phyloP scores from a whole-genome alignment of 1,140 invertebrate species.

The Gyrodactylus bullatarudis region DNA sequence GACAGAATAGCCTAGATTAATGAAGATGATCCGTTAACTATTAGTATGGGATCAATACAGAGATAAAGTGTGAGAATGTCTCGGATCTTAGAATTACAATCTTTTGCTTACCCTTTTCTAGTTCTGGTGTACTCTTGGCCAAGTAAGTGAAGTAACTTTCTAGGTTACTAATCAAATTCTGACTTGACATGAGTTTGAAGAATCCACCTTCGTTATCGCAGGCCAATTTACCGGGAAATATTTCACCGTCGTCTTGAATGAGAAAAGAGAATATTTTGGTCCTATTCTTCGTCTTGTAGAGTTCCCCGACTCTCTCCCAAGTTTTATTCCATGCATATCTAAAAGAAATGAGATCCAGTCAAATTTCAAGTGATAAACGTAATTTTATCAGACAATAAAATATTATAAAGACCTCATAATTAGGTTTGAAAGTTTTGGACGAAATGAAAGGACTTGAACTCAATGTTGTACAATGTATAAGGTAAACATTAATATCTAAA shows the following conservation, averaged over 20 bases:
- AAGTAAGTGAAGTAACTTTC: conserved; percentile 21
- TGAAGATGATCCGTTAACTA: no score
- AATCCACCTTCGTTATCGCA: conserved; percentile 19
- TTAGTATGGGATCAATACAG: no score
- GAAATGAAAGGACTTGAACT: not conserved
- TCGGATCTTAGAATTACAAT: no score
- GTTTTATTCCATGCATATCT: not conserved
- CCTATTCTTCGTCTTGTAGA: conserved; percentile 11
- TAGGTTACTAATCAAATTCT: conserved; percentile 22
- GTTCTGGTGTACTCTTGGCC: conserved; percentile 16
- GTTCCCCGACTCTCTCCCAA: not conserved
- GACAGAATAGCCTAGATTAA: no score
- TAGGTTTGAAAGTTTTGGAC: no score
- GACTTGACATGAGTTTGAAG: conserved; percentile 16
- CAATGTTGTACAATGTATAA: no score
- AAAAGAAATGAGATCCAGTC: no score
- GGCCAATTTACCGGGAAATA: conserved; percentile 18
- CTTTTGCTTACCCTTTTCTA: conserved; percentile 9
- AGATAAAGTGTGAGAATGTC: no score
- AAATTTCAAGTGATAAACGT: not conserved
- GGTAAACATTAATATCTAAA: no score
- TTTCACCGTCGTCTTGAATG: conserved; percentile 20
- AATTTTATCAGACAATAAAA: no score
- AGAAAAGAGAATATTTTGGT: conserved; percentile 21
- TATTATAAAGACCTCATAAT: no score